Evolutionary conservation across 2,113 vertebrate genomes (phyloP).

Genomic region (Stigmatopora argus): DNA sequence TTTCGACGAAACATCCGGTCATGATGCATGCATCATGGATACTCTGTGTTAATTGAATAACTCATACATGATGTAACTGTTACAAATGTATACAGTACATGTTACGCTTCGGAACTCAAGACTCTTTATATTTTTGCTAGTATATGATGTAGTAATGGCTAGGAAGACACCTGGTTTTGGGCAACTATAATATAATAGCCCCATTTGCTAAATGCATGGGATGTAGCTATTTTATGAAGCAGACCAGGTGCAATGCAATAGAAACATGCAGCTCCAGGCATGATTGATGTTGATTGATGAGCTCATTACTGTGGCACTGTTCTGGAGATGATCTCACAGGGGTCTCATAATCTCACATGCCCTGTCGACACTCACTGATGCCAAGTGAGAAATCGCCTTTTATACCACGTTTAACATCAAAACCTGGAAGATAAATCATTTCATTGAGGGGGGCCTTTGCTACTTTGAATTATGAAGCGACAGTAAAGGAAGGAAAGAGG

Average conservation of each 20-base stretch:
- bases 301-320: slow-evolving; percentile 57
- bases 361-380: slow-evolving; percentile 32
- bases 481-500: slow-evolving; percentile 7
- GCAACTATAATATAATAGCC: neutral
- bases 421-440: slow-evolving; percentile 33
- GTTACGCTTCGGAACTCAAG: neutral
- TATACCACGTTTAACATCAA: slow-evolving; percentile 40
- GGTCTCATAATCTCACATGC: slow-evolving; percentile 57
- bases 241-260: slow-evolving; percentile 29
- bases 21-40: too few species aligned
- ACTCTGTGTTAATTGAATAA: too few species aligned
- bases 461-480: slow-evolving; percentile 13
- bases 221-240: slow-evolving; percentile 39
- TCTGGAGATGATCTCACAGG: slow-evolving; percentile 59
- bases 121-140: neutral
- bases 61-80: too few species aligned
- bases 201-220: slow-evolving; percentile 23
- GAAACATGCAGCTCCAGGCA: slow-evolving; percentile 32
- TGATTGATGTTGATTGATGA: slow-evolving; percentile 73
- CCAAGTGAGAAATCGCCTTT: slow-evolving; percentile 51
- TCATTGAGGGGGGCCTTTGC: slow-evolving; percentile 1
- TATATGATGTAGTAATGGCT: neutral
- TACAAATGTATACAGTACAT: neutral
- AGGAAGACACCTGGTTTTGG: neutral
- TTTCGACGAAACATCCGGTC: too few species aligned